A percentile compares a stretch with the other conserved stretches of the same genome.
Conservation (phyloP, 2,797 vertebrate genomes). For the Myoxocephalus aenaeus region DNA sequence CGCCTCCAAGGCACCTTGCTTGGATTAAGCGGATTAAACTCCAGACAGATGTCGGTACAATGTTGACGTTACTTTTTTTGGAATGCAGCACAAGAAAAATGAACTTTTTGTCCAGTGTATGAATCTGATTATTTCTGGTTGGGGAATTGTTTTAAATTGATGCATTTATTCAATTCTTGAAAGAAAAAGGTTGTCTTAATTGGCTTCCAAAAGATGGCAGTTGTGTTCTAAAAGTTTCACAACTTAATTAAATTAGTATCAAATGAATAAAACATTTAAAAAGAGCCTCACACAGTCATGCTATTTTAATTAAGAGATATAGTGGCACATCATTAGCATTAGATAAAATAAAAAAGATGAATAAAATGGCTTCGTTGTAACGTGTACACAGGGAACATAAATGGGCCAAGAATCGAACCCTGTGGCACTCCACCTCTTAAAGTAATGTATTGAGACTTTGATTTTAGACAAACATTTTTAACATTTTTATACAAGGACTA, state of each 20-base stretch:
- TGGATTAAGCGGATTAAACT: constrained; percentile 44
- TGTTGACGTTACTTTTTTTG: background rate
- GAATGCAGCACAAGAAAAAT: constrained; percentile 14
- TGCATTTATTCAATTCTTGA: background rate
- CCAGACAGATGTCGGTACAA: constrained; percentile 29
- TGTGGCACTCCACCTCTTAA: constrained; percentile 13
- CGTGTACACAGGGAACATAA: background rate
- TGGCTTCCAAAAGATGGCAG: background rate
- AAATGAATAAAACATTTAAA: background rate
- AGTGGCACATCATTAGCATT: background rate
- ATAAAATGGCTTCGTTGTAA: background rate
- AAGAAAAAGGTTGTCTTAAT: background rate
- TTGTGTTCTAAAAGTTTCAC: too few species aligned
- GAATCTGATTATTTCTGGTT: background rate
- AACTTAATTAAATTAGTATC: background rate
- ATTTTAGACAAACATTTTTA: background rate
- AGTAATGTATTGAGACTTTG: background rate
- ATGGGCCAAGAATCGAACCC: background rate
- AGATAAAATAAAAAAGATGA: background rate
- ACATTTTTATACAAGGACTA: background rate
- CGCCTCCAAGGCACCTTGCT: constrained; percentile 52
- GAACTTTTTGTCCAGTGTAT: background rate
- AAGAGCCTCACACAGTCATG: background rate
- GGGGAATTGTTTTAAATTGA: background rate
- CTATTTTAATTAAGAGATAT: background rate